Percentiles rank a stretch among this genome's conserved stretches.
Conservation (phyloP, 2,888 invertebrate species). For the Hemicrepidius hirtus region DNA sequence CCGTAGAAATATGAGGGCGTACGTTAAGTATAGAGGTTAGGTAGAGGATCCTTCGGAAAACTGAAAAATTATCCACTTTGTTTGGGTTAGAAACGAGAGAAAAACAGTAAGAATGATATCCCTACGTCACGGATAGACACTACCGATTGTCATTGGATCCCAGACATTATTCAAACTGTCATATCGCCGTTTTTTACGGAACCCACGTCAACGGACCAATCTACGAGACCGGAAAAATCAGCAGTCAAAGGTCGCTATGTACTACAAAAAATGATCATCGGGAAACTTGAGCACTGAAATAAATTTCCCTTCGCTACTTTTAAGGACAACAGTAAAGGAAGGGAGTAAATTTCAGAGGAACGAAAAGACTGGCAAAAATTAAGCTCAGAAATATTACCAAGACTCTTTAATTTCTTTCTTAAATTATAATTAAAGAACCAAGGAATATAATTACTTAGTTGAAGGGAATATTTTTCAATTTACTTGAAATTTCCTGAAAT, state of each 20-base stretch:
- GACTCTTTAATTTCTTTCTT: constrained; percentile 46
- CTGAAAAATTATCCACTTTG: constrained; percentile 50
- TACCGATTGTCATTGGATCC: constrained; percentile 53
- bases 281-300: constrained; percentile 19
- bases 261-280: constrained; percentile 36
- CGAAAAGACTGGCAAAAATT: constrained; percentile 44
- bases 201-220: constrained; percentile 49
- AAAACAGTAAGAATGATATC: constrained; percentile 50
- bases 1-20: constrained; percentile 27
- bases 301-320: constrained; percentile 17
- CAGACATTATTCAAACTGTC: constrained; percentile 56
- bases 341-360: constrained; percentile 33
- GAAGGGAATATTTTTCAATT: constrained; percentile 47
- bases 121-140: constrained; percentile 47
- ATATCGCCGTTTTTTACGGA: constrained; percentile 52
- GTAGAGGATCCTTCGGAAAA: constrained; percentile 34
- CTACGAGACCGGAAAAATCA: constrained; percentile 41
- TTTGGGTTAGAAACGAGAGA: constrained; percentile 41
- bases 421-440: constrained; percentile 51
- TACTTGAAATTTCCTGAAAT: constrained; percentile 27
- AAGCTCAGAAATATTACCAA: constrained; percentile 46
- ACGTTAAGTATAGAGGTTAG: constrained; percentile 28
- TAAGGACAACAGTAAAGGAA: constrained; percentile 20
- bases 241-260: constrained; percentile 41
- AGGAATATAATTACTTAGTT: constrained; percentile 47